These are phyloP conservation scores for Leptoteleia sp. DNA, from an alignment of 1,140 invertebrate genomes.

Conservation along the genomic window DNA sequence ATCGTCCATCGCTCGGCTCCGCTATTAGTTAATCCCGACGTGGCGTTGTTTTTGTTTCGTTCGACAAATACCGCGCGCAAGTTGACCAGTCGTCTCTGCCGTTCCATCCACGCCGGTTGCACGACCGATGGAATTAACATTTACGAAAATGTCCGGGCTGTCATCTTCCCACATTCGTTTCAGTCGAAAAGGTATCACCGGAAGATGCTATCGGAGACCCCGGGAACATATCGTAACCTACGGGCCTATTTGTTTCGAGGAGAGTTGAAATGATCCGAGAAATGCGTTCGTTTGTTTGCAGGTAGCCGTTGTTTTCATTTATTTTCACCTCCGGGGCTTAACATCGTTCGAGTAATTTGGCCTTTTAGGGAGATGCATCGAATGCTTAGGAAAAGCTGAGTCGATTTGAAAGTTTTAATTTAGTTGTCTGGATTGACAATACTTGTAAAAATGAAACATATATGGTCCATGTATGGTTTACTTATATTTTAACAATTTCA, in stretches of 20 bases:
- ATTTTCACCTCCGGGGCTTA: not conserved
- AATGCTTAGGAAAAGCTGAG: too few relatives aligned
- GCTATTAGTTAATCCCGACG: conserved; percentile 38
- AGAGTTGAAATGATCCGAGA: conserved; percentile 2
- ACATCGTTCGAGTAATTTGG: not conserved
- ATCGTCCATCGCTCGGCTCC: conserved; percentile 67
- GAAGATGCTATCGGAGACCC: conserved; percentile 1
- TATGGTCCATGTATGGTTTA: too few relatives aligned
- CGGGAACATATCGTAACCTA: conserved; percentile 5
- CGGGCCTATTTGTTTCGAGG: conserved; percentile 2
- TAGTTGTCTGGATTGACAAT: too few relatives aligned
- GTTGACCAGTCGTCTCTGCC: conserved; percentile 4
- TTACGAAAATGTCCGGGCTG: conserved; percentile 13
- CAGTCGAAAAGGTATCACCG: conserved; percentile 12
- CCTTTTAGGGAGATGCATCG: too few relatives aligned
- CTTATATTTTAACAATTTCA: too few relatives aligned
- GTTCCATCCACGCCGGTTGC: too few relatives aligned
- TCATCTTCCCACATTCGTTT: conserved; percentile 24
- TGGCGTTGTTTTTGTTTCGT: conserved; percentile 19
- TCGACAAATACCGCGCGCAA: conserved; percentile 4
- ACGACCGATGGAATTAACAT: conserved; percentile 4
- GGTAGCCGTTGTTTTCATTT: not conserved
- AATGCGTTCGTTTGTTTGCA: conserved; percentile 5
- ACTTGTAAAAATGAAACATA: too few relatives aligned
- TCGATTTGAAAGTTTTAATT: too few relatives aligned